These are phyloP conservation scores for Drymonia ruficornis DNA, from an alignment of 2,888 invertebrate species.

Conservation along the genomic window DNA sequence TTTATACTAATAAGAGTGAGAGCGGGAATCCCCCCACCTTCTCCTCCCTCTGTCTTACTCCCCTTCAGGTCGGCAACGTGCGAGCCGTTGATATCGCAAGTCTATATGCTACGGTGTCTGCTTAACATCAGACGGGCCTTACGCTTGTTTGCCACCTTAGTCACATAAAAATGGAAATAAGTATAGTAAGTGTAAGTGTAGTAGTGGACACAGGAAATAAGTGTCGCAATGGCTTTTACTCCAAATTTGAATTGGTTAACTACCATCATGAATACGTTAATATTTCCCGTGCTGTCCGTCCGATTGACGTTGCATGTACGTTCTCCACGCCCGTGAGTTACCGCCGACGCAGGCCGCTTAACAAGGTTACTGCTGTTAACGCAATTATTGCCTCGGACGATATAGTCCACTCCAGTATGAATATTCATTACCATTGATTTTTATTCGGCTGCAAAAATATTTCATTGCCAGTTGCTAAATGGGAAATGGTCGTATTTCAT, in stretches of 20 bases:
- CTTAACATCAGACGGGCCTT: too few relatives aligned
- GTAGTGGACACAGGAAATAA: too few relatives aligned
- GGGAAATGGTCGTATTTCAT: constrained; percentile 10
- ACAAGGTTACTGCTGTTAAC: constrained; percentile 53
- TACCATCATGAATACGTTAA: constrained; percentile 6
- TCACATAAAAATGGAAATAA: too few relatives aligned
- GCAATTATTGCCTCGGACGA: constrained; percentile 47
- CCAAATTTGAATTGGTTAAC: not conserved
- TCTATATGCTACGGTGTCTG: too few relatives aligned
- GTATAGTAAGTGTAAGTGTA: too few relatives aligned
- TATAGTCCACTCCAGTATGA: constrained; percentile 48
- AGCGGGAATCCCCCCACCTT: too few relatives aligned
- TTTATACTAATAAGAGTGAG: too few relatives aligned
- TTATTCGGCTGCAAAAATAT: constrained; percentile 39
- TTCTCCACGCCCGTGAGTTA: constrained; percentile 18
- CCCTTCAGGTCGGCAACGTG: too few relatives aligned
- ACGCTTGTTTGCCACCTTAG: too few relatives aligned
- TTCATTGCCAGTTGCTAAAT: constrained; percentile 25
- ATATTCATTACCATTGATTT: constrained; percentile 60
- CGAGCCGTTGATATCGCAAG: too few relatives aligned
- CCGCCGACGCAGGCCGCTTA: constrained; percentile 33
- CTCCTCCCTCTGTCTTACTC: too few relatives aligned
- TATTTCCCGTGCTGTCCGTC: constrained; percentile 13
- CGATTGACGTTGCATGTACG: constrained; percentile 24
- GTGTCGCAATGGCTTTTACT: too few relatives aligned